These are phyloP conservation scores for Megathymus violae DNA, from an alignment of 1,140 invertebrate species.

Conservation along the genomic window DNA sequence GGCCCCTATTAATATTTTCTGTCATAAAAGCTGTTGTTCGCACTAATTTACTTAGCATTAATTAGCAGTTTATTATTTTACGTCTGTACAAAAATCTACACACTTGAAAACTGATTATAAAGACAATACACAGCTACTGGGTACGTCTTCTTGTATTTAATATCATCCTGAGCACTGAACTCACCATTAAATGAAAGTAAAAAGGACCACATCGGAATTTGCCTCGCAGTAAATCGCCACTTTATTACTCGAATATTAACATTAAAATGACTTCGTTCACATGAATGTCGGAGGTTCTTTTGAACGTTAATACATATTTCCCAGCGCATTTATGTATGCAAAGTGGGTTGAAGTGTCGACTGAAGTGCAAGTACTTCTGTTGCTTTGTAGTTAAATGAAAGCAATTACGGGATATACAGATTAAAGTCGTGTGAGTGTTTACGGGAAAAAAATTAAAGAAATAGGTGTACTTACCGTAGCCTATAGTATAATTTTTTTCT, in stretches of 20 bases:
- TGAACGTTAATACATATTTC: not conserved
- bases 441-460: no score
- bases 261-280: conserved; percentile 2
- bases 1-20: no score
- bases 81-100: not conserved
- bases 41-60: no score
- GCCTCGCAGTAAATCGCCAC: not conserved
- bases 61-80: no score
- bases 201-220: not conserved
- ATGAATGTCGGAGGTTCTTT: not conserved
- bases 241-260: not conserved
- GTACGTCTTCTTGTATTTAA: no score
- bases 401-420: no score
- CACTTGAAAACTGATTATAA: not conserved
- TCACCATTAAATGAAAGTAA: not conserved
- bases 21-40: no score
- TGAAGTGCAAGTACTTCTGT: not conserved
- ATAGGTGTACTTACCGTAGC: no score
- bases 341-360: not conserved
- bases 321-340: not conserved
- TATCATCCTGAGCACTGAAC: not conserved
- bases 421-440: no score
- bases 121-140: no score
- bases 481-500: no score
- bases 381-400: no score